phyloP scores from a whole-genome alignment of 2,797 vertebrate species.

The Anguilla obscura region DNA sequence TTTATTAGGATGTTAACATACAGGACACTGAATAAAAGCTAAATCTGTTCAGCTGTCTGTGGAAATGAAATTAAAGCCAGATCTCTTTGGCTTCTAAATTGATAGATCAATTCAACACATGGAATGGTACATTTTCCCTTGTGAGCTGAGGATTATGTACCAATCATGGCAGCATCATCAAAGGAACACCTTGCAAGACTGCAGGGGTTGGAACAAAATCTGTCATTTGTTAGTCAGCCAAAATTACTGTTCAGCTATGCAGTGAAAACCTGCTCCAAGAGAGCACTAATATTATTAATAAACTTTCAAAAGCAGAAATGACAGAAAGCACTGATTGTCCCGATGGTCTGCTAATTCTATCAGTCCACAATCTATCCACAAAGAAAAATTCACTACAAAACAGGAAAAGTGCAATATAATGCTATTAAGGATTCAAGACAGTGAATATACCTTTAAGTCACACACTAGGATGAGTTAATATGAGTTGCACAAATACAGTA shows the following conservation, averaged over 20 bases:
- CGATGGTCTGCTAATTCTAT: background rate
- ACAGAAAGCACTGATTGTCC: background rate
- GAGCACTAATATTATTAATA: background rate
- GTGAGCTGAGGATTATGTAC: conserved; percentile 18
- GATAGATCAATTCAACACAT: background rate
- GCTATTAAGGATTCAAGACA: too few species aligned
- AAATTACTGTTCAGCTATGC: background rate
- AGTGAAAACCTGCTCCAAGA: background rate
- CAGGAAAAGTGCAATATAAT: background rate
- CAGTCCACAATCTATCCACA: background rate
- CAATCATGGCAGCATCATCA: conserved; percentile 16
- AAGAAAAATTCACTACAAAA: background rate
- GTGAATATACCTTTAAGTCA: background rate
- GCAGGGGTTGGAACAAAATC: conserved; percentile 10
- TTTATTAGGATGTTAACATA: background rate
- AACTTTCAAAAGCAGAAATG: background rate
- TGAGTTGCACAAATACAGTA: background rate
- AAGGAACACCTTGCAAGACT: conserved; percentile 24
- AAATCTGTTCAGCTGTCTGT: background rate
- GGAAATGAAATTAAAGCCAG: background rate
- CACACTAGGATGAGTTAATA: background rate
- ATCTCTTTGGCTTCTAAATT: background rate
- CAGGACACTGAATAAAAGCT: background rate
- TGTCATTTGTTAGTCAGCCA: conserved; percentile 10
- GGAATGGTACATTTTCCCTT: background rate